phyloP scores from a whole-genome alignment of 2,888 invertebrate species.

The Notodonta dromedarius region DNA sequence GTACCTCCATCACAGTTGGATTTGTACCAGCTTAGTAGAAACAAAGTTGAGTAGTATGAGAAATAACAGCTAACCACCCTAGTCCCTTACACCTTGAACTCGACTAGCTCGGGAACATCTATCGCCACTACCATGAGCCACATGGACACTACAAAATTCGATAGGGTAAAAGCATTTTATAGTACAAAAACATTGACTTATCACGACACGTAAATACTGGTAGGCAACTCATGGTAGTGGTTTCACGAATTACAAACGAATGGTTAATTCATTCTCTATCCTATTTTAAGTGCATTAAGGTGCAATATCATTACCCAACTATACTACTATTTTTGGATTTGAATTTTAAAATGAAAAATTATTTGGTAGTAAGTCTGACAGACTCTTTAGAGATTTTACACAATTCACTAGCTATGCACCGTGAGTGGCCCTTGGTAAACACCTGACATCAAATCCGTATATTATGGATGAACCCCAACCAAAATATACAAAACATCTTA shows the following conservation, averaged over 20 bases:
- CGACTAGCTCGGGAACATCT: constrained; percentile 35
- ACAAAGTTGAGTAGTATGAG: constrained; percentile 43
- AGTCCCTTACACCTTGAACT: constrained; percentile 33
- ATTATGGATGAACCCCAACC: constrained; percentile 51
- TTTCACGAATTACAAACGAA: constrained; percentile 32
- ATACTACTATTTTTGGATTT: constrained; percentile 54
- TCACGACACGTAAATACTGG: constrained; percentile 34
- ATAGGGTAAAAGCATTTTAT: constrained; percentile 41
- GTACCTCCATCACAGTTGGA: constrained; percentile 43
- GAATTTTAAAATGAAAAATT: constrained; percentile 49
- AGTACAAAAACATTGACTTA: constrained; percentile 42
- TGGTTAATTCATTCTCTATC: constrained; percentile 49
- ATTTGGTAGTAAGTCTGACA: constrained; percentile 53
- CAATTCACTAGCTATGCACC: constrained; percentile 54
- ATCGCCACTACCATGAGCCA: constrained; percentile 43
- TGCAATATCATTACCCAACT: constrained; percentile 61
- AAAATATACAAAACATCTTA: constrained; percentile 65
- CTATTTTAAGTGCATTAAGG: constrained; percentile 63
- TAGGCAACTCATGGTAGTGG: constrained; percentile 42
- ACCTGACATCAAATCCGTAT: constrained; percentile 38
- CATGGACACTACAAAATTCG: constrained; percentile 34
- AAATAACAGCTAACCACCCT: constrained; percentile 39
- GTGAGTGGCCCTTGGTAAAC: constrained; percentile 34
- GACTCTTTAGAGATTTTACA: constrained; percentile 32
- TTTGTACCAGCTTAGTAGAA: constrained; percentile 45